Evolutionary conservation across 2,888 invertebrate species (phyloP), one percentile per base, ranked within the genome.

Genomic region (Poecilus cupreus): DNA sequence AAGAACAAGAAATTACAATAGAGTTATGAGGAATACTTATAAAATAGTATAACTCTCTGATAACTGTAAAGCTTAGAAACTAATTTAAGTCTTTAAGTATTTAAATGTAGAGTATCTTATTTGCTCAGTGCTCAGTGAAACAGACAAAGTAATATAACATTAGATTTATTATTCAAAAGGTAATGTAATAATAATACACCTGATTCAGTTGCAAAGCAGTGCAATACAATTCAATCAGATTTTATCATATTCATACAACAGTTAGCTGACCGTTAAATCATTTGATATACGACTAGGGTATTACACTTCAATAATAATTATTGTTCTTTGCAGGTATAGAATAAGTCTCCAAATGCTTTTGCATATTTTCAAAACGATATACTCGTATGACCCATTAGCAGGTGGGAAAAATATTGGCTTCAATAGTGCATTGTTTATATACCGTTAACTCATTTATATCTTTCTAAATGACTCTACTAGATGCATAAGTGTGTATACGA

Each of bases 171-270:
- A 60, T 68, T 37, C 13, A 18, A 32, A 68, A 20, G 64, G 64
- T 32, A 68, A 68, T 68, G 39, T 60, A 60, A 60, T 68, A 37
- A 68, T 68, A 68, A 37, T 68, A 68, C 64, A 37, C 64, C 37
- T 68, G 64, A 68, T 68, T 68, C 64, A 68, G 64, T 68, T 68
- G 64, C 64, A 68, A 32, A 6, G 26, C 26, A 26, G 5, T 37
- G 64, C 64, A 32, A 18, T 37, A 68, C 64, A 68, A 68, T 68
- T 68, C 64, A 68, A 68, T 68, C 64, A 37, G 64, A 68, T 68
- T 37, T 68, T 68, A 68, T 68, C 64, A 68, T 68, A 68, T 68
- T 68, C 64, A 68, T 68, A 68, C 37, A 68, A 68, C 64, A 68
- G 64, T 68, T 68, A 68, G 64, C 37, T 68, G 37, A 68, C 64